These are phyloP conservation scores for Mesopsocus fuscifrons DNA, from an alignment of 2,888 invertebrate species.

Conservation along the genomic window DNA sequence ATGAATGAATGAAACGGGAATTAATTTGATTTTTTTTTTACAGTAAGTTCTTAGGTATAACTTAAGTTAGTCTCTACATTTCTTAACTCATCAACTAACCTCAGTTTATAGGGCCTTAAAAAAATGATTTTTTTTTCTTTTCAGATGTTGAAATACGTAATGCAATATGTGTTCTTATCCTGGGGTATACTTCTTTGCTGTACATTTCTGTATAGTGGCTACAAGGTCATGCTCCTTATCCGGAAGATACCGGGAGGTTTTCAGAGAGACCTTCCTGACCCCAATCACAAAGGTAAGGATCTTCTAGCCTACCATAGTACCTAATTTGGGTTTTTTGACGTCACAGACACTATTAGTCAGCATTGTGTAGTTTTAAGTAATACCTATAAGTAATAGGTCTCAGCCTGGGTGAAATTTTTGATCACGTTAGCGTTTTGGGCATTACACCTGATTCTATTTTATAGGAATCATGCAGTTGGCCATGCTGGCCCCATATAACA, in stretches of 20 bases:
- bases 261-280: conserved; percentile 24
- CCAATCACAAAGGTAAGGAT: conserved; percentile 26
- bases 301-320: no score
- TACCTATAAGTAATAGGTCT: no score
- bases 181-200: conserved; percentile 33
- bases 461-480: conserved; percentile 31
- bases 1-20: not conserved
- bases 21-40: not conserved
- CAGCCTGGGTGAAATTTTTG: no score
- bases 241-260: conserved; percentile 26
- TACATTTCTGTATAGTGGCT: conserved; percentile 33
- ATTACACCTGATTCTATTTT: no score
- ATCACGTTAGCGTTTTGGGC: no score
- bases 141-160: conserved; percentile 27
- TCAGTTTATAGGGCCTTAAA: no score
- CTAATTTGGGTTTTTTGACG: no score
- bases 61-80: no score
- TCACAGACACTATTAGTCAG: no score
- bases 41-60: not conserved
- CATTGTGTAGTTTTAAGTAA: no score
- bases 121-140: conserved; percentile 7
- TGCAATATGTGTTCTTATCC: conserved; percentile 31
- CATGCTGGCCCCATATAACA: conserved; percentile 32
- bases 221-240: conserved; percentile 28
- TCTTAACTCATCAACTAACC: no score